These are phyloP conservation scores for Dryas iulia DNA, from an alignment of 1,140 invertebrate species.

Conservation along the genomic window DNA sequence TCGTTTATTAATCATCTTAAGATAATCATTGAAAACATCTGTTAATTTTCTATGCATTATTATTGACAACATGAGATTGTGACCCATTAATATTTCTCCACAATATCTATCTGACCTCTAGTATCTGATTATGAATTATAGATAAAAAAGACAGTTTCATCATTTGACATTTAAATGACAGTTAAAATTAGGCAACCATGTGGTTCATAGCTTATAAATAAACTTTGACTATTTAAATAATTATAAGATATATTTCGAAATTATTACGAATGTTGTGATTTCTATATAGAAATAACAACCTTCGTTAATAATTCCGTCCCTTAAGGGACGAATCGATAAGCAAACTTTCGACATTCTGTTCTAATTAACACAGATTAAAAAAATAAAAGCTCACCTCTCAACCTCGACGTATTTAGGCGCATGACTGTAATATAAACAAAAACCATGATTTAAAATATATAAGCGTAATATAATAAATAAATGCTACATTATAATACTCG, in stretches of 20 bases:
- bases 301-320: too few relatives aligned
- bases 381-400: constrained; percentile 34
- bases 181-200: background rate
- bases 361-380: background rate
- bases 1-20: background rate
- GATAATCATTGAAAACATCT: background rate
- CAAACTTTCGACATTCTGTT: background rate
- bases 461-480: constrained; percentile 28
- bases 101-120: background rate
- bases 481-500: background rate
- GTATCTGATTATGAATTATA: background rate
- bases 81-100: background rate
- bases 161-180: too few relatives aligned
- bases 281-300: too few relatives aligned
- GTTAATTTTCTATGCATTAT: background rate
- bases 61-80: background rate
- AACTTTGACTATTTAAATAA: background rate
- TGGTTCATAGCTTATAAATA: background rate
- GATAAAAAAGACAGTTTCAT: background rate
- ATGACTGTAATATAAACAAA: constrained; percentile 47
- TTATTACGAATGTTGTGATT: background rate
- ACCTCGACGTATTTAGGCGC: constrained; percentile 54
- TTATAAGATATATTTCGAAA: background rate
- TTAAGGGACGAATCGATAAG: background rate
- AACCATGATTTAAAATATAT: constrained; percentile 14